A percentile compares a stretch with the other conserved stretches of the same genome.
These are phyloP conservation scores for Oikopleura vanhoeffeni DNA, from an alignment of 23 tunicate genomes.

Conservation along the genomic window DNA sequence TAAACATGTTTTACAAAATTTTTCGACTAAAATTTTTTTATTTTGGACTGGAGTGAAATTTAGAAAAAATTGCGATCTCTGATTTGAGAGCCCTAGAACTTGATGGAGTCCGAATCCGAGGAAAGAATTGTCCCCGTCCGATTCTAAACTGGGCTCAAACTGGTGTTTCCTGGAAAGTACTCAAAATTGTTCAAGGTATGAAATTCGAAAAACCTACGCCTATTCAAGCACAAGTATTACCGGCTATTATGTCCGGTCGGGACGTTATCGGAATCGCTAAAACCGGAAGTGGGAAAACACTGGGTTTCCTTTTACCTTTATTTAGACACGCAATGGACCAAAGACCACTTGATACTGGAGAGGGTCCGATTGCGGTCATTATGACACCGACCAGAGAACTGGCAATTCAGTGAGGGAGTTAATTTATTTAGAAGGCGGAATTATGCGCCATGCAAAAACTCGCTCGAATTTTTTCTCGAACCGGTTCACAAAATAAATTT, in stretches of 20 bases:
- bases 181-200: constrained; percentile 48
- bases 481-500: too few relatives aligned
- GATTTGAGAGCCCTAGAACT: constrained; percentile 40
- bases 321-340: constrained; percentile 84
- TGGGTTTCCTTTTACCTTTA: constrained; percentile 84
- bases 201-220: constrained; percentile 82
- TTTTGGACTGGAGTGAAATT: too few relatives aligned
- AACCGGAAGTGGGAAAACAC: constrained; percentile 96
- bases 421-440: too few relatives aligned
- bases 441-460: too few relatives aligned
- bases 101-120: constrained; percentile 73
- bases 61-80: too few relatives aligned
- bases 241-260: constrained; percentile 89
- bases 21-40: too few relatives aligned
- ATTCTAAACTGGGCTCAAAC: constrained; percentile 89
- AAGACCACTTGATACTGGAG: constrained; percentile 56
- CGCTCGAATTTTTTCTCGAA: too few relatives aligned
- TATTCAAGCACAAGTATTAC: constrained; percentile 92
- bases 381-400: constrained; percentile 94
- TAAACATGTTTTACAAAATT: too few relatives aligned
- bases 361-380: constrained; percentile 83
- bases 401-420: too few relatives aligned
- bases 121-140: constrained; percentile 88
- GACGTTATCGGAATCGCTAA: constrained; percentile 95
- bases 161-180: constrained; percentile 59